Conservation (phyloP, 2,888 invertebrate genomes). For the Netelia melanura region DNA sequence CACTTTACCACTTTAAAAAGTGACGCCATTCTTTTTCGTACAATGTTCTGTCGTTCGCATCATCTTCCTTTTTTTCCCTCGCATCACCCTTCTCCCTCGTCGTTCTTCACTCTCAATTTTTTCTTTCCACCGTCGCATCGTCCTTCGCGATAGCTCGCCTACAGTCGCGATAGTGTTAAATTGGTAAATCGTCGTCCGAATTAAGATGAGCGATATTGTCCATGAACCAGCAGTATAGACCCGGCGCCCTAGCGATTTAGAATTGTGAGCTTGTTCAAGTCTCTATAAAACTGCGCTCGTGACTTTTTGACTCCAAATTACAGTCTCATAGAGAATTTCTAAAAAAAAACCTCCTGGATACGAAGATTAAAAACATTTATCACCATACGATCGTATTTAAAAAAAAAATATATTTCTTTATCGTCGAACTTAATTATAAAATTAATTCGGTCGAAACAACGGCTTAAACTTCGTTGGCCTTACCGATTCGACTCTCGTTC, state of each 20-base stretch:
- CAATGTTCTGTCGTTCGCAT: constrained; percentile 26
- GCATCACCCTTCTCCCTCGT: not conserved
- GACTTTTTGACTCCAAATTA: not conserved
- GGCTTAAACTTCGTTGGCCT: not conserved
- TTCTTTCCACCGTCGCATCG: constrained; percentile 6
- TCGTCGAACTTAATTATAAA: not conserved
- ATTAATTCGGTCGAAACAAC: not conserved
- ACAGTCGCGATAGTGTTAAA: constrained; percentile 51
- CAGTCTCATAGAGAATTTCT: too few relatives aligned
- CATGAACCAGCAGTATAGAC: constrained; percentile 28
- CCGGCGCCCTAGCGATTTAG: constrained; percentile 62
- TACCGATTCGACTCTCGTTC: constrained; percentile 40
- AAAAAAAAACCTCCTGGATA: too few relatives aligned
- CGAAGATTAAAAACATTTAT: too few relatives aligned
- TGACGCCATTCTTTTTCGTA: constrained; percentile 31
- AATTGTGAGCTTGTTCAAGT: constrained; percentile 43
- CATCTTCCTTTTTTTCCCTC: constrained; percentile 11
- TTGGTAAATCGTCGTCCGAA: constrained; percentile 68
- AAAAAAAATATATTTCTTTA: not conserved
- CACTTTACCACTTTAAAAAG: constrained; percentile 28
- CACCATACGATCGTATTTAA: too few relatives aligned
- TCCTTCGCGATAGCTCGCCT: constrained; percentile 26
- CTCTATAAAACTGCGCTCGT: constrained; percentile 2
- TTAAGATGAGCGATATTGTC: constrained; percentile 69
- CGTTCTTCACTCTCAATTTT: not conserved